These are phyloP conservation scores for Zenarchopterus dispar DNA, from an alignment of 2,797 vertebrate genomes.

Conservation along the genomic window DNA sequence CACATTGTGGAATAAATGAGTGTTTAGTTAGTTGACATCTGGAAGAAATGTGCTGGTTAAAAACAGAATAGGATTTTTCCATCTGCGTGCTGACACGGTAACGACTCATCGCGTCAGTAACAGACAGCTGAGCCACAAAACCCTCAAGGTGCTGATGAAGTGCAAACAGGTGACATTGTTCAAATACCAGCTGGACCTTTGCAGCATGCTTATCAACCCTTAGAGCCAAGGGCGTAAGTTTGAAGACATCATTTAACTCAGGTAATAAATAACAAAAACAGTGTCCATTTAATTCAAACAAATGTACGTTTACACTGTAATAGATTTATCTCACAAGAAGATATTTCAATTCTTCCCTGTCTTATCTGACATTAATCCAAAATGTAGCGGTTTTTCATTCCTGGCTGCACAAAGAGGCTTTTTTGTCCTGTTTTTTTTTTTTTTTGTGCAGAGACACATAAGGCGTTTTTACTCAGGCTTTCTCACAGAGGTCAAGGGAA, in stretches of 20 bases:
- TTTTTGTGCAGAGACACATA: slow-evolving; percentile 19
- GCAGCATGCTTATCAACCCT: not conserved
- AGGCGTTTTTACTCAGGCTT: slow-evolving; percentile 36
- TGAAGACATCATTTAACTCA: not conserved
- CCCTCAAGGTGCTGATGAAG: slow-evolving; percentile 34
- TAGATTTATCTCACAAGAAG: not conserved
- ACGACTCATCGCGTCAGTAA: slow-evolving; percentile 24
- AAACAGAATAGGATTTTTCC: no score
- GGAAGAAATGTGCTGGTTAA: slow-evolving; percentile 25
- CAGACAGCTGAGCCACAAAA: slow-evolving; percentile 44
- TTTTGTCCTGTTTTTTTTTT: slow-evolving; percentile 9
- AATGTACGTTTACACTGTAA: not conserved
- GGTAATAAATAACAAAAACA: not conserved
- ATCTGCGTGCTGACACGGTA: slow-evolving; percentile 9
- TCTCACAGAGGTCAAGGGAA: slow-evolving; percentile 71
- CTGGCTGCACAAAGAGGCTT: slow-evolving; percentile 6
- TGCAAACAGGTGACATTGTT: slow-evolving; percentile 45
- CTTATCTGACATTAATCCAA: slow-evolving; percentile 15
- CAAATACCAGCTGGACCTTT: slow-evolving; percentile 36
- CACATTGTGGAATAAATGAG: slow-evolving; percentile 5
- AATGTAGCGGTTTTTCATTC: slow-evolving; percentile 1
- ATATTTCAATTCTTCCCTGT: not conserved
- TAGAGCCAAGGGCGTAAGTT: not conserved
- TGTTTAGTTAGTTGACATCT: slow-evolving; percentile 21
- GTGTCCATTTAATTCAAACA: not conserved